Evolutionary conservation across 2,888 invertebrate genomes (phyloP).

Genomic region (Scotopteryx bipunctaria): DNA sequence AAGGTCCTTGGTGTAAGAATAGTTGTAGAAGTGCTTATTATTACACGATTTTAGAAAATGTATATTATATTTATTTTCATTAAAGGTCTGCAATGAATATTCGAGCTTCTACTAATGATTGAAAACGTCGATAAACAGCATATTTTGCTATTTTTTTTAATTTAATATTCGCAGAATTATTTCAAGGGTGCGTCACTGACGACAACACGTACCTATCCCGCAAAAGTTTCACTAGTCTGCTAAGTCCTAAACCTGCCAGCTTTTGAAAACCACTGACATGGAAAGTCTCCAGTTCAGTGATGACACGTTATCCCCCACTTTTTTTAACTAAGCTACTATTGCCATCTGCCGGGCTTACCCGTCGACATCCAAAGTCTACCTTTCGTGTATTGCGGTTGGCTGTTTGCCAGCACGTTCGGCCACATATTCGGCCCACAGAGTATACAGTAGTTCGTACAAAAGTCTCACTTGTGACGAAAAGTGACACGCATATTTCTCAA

Average conservation of each 20-base stretch:
- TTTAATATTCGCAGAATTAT: too few relatives aligned
- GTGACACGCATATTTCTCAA: too few relatives aligned
- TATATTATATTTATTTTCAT: too few relatives aligned
- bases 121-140: too few relatives aligned
- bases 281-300: constrained; percentile 19
- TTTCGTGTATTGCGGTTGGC: constrained; percentile 72
- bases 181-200: too few relatives aligned
- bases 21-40: not conserved
- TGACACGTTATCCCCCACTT: constrained; percentile 28
- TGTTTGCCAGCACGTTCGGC: constrained; percentile 62
- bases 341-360: constrained; percentile 35
- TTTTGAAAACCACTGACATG: constrained; percentile 16
- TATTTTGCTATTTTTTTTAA: too few relatives aligned
- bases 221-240: too few relatives aligned
- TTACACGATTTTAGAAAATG: not conserved
- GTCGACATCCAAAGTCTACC: constrained; percentile 34
- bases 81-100: too few relatives aligned
- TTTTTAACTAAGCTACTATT: constrained; percentile 29
- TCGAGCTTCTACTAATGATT: too few relatives aligned
- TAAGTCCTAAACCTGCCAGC: not conserved
- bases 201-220: too few relatives aligned
- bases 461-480: constrained; percentile 11
- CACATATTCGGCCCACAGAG: constrained; percentile 46
- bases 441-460: not conserved
- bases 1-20: constrained; percentile 26